phyloP scores from a whole-genome alignment of 2,113 vertebrate species.

The Ursus arctos region DNA sequence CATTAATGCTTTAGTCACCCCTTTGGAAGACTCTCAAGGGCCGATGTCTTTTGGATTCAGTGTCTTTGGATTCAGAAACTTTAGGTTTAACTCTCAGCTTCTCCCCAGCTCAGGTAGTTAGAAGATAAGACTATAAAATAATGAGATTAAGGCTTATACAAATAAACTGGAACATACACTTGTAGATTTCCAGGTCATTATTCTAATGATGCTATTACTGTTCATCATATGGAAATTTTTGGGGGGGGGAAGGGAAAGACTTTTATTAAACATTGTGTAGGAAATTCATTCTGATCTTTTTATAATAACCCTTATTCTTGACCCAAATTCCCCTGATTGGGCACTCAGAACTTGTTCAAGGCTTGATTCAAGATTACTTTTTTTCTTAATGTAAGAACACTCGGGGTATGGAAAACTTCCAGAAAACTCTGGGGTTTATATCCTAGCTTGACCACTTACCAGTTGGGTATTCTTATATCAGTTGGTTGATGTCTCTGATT shows the following conservation, averaged over 20 bases:
- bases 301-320: not conserved
- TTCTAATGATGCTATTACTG: not conserved
- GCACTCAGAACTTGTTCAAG: not conserved
- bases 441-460: not conserved
- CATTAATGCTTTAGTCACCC: not conserved
- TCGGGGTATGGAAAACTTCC: not conserved
- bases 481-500: not conserved
- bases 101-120: not conserved
- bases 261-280: not conserved
- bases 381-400: not conserved
- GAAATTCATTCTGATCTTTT: not conserved
- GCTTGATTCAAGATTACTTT: not conserved
- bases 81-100: not conserved
- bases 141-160: not conserved
- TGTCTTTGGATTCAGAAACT: not conserved
- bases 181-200: not conserved
- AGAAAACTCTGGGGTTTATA: not conserved
- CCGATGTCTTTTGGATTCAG: not conserved
- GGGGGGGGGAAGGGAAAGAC: rapidly evolving
- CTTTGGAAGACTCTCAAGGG: not conserved
- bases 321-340: not conserved
- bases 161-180: not conserved
- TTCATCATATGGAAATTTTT: not conserved
- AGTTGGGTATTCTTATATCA: not conserved
- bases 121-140: not conserved